Percentiles rank a stretch among this genome's conserved stretches.
Conservation (phyloP, 2,888 invertebrate species). For the Drosophila borborema region DNA sequence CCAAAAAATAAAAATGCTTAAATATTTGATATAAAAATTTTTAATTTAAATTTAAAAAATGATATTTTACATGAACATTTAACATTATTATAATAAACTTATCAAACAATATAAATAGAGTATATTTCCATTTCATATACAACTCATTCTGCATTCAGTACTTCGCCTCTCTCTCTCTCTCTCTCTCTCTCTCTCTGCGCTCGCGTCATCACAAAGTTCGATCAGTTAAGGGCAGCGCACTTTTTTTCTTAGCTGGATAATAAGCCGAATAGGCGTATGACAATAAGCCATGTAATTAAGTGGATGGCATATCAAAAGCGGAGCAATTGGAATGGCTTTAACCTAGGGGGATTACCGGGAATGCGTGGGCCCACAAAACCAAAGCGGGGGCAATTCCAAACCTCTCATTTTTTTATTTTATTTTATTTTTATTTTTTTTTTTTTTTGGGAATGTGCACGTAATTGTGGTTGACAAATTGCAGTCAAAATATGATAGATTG, state of each 20-base stretch:
- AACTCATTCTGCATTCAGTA: not conserved
- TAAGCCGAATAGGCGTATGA: constrained; percentile 81
- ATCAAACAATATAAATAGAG: constrained; percentile 1
- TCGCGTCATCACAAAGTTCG: constrained; percentile 75
- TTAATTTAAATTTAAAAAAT: not conserved
- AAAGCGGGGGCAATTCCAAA: constrained; percentile 4
- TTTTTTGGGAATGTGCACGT: constrained; percentile 61
- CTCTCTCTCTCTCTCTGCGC: constrained; percentile 5
- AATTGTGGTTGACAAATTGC: constrained; percentile 79
- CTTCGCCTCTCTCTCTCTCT: not conserved
- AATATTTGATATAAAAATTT: no score
- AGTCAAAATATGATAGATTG: constrained; percentile 78
- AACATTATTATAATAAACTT: no score
- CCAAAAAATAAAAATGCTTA: no score
- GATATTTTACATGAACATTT: not conserved
- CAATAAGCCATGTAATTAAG: constrained; percentile 78
- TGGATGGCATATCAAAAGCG: constrained; percentile 68
- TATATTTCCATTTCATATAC: constrained; percentile 30
- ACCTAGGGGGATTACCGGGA: constrained; percentile 66
- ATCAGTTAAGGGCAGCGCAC: constrained; percentile 78
- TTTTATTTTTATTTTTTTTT: not conserved
- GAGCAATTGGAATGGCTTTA: constrained; percentile 55
- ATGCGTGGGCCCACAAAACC: constrained; percentile 54
- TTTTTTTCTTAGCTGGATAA: constrained; percentile 64
- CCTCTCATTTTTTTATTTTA: not conserved